Evolutionary conservation across 2,888 invertebrate genomes (phyloP).

Genomic region (Ormyrus rosae): DNA sequence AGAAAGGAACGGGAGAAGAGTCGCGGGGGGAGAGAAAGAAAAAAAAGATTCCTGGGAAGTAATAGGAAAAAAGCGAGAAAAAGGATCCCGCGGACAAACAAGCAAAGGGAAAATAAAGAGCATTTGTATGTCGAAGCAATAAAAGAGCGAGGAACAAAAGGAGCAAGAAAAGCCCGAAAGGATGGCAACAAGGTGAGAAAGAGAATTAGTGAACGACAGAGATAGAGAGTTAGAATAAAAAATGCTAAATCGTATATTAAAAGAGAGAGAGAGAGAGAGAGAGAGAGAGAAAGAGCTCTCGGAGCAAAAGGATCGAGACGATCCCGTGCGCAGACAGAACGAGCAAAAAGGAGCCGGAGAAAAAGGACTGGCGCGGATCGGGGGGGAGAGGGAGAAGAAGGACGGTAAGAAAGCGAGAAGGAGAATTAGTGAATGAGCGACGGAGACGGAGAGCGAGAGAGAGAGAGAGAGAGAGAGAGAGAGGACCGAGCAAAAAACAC

Average conservation of each 20-base stretch:
- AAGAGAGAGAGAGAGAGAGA: constrained; percentile 36
- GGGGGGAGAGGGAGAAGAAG: constrained; percentile 39
- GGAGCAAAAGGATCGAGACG: constrained; percentile 4
- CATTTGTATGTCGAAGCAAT: constrained; percentile 54
- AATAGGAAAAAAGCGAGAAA: constrained; percentile 45
- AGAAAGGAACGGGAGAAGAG: constrained; percentile 37
- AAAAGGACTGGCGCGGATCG: neutral
- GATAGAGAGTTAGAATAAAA: constrained; percentile 48
- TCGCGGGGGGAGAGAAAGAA: neutral
- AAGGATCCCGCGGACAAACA: constrained; percentile 43
- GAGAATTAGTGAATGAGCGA: constrained; percentile 53
- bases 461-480: constrained; percentile 1
- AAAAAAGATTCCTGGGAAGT: neutral
- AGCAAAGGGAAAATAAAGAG: constrained; percentile 54
- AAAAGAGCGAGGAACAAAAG: constrained; percentile 44
- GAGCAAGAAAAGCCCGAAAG: neutral
- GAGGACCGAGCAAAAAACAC: constrained; percentile 30
- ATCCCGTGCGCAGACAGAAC: neutral
- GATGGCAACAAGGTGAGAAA: constrained; percentile 50
- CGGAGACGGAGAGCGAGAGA: constrained; percentile 17
- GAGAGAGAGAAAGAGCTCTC: constrained; percentile 39
- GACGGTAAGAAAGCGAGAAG: constrained; percentile 55
- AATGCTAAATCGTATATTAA: constrained; percentile 48
- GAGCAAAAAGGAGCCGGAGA: neutral
- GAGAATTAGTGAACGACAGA: constrained; percentile 52